Evolutionary conservation across 1,140 invertebrate genomes (phyloP).

Genomic region (Drosophila murphyi): DNA sequence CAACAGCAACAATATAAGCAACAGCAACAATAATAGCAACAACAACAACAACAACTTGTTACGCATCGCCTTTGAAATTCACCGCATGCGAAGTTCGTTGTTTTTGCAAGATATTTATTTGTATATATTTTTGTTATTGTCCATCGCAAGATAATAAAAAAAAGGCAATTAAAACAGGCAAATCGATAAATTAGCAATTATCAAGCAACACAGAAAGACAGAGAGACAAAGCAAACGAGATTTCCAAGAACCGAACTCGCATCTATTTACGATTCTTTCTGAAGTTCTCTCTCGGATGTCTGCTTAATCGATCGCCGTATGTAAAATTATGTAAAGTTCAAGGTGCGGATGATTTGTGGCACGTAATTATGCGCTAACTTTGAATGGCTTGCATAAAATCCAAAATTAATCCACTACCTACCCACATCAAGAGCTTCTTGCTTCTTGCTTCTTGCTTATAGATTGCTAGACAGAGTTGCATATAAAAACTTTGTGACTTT

Average conservation of each 20-base stretch:
- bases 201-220: constrained; percentile 46
- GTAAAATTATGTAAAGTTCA: constrained; percentile 58
- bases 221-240: constrained; percentile 41
- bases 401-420: neutral
- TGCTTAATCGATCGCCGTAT: constrained; percentile 3
- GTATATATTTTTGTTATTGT: constrained; percentile 16
- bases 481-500: neutral
- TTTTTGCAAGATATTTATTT: constrained; percentile 17
- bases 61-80: constrained; percentile 50
- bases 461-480: neutral
- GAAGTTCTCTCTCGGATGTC: neutral
- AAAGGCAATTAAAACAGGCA: constrained; percentile 63
- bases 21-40: constrained; percentile 6
- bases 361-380: constrained; percentile 51
- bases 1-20: neutral
- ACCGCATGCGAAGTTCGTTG: constrained; percentile 35
- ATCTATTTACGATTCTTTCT: neutral
- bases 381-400: constrained; percentile 47
- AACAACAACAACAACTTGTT: constrained; percentile 38
- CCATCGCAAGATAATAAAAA: constrained; percentile 55
- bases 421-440: neutral
- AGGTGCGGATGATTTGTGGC: constrained; percentile 35
- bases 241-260: constrained; percentile 39
- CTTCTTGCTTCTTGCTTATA: constrained; percentile 4
- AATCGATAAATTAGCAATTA: constrained; percentile 78